Evolutionary conservation across 1,140 invertebrate genomes (phyloP).

Genomic region (Anadara kagoshimensis): DNA sequence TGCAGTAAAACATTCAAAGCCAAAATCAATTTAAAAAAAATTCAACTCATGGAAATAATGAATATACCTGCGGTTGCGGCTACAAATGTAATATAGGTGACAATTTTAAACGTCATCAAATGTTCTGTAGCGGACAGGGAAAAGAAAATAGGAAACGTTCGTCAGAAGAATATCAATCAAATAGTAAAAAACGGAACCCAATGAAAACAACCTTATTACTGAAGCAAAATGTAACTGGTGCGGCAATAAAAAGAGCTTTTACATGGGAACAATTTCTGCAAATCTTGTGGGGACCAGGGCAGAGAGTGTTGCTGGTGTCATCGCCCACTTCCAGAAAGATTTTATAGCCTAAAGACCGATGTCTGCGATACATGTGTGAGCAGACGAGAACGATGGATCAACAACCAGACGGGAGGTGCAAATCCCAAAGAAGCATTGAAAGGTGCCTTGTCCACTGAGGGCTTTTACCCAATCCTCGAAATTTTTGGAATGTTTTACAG

Average conservation of each 20-base stretch:
- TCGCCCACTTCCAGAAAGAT: background rate
- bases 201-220: no score
- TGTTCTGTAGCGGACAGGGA: no score
- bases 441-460: background rate
- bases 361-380: background rate
- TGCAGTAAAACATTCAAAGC: no score
- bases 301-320: constrained; percentile 5
- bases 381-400: background rate
- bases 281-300: background rate
- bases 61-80: no score
- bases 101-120: no score
- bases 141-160: no score
- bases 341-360: background rate
- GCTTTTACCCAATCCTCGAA: constrained; percentile 17
- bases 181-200: no score
- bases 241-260: background rate
- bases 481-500: constrained; percentile 20
- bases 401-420: background rate
- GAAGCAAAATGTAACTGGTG: constrained; percentile 1
- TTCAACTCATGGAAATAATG: no score
- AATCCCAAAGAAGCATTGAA: background rate
- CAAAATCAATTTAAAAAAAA: no score
- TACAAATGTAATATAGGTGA: no score
- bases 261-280: background rate
- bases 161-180: no score